These are phyloP conservation scores for Zoanthus solanderi DNA, from an alignment of 92 coral and sea anemone species.

Conservation along the genomic window DNA sequence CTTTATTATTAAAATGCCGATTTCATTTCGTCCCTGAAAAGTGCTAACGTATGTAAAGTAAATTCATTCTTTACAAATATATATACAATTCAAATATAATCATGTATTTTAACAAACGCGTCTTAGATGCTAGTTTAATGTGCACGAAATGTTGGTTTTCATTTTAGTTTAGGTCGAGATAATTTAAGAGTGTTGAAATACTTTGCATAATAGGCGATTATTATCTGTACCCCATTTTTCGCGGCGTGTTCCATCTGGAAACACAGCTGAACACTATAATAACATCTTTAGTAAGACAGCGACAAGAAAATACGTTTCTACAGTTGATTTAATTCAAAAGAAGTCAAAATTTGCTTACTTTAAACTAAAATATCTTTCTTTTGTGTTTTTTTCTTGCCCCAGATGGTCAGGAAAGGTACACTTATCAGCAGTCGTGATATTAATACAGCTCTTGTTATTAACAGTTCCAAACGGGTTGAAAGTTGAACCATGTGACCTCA, in stretches of 20 bases:
- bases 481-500: constrained; percentile 23
- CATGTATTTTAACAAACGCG: not conserved
- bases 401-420: constrained; percentile 21
- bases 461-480: constrained; percentile 2
- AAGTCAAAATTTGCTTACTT: not conserved
- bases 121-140: not conserved
- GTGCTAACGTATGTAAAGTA: not conserved
- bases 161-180: constrained; percentile 14
- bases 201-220: constrained; percentile 38
- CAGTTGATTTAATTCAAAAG: not conserved
- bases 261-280: constrained; percentile 24
- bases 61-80: not conserved
- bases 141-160: not conserved
- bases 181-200: constrained; percentile 48
- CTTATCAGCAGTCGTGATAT: constrained; percentile 33
- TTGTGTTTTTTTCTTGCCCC: constrained; percentile 37
- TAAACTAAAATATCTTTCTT: not conserved
- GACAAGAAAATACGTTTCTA: constrained; percentile 8
- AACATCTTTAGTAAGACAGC: constrained; percentile 19
- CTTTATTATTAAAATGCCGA: not conserved
- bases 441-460: constrained; percentile 16
- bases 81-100: not conserved
- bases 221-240: constrained; percentile 33
- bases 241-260: constrained; percentile 46
- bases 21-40: constrained; percentile 2